Percentiles rank a stretch among this genome's conserved stretches.
Evolutionary conservation across 1,140 invertebrate genomes (phyloP).

Genomic region (Mamestra configurata): DNA sequence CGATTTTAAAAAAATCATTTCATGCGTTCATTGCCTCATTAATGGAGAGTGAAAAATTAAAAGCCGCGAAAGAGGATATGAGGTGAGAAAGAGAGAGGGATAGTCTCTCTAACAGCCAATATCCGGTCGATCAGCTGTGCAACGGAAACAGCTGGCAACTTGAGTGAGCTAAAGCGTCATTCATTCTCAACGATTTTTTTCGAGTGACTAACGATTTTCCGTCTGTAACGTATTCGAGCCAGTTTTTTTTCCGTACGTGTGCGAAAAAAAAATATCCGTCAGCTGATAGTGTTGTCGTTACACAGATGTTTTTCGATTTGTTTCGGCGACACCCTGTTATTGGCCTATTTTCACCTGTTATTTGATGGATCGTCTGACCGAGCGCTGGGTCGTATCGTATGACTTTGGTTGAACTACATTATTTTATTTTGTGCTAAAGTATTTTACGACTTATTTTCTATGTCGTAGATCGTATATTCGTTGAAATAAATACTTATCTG

Average conservation of each 20-base stretch:
- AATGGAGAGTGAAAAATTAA: conserved; percentile 66
- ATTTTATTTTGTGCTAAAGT: conserved; percentile 12
- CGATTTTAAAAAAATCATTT: conserved; percentile 33
- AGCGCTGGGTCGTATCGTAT: conserved; percentile 22
- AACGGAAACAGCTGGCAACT: conserved; percentile 71
- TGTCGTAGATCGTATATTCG: not conserved
- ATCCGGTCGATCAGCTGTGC: conserved; percentile 73
- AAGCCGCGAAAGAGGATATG: conserved; percentile 55
- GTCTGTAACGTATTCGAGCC: conserved; percentile 61
- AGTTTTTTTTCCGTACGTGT: conserved; percentile 55
- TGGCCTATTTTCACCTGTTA: conserved; percentile 46
- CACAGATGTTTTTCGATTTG: conserved; percentile 52
- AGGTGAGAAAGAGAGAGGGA: conserved; percentile 56
- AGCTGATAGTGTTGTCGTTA: conserved; percentile 52
- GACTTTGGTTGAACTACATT: not conserved
- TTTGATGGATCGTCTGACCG: conserved; percentile 41
- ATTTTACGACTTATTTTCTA: conserved; percentile 10
- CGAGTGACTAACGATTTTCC: conserved; percentile 62
- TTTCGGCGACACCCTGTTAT: conserved; percentile 40
- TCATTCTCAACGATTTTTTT: conserved; percentile 65
- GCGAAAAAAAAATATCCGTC: conserved; percentile 44
- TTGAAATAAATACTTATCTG: not conserved
- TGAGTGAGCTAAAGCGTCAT: conserved; percentile 64
- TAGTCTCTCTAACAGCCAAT: conserved; percentile 70
- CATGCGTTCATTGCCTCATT: conserved; percentile 53